Percentiles rank a stretch among this genome's conserved stretches.
These are phyloP conservation scores for Andrena camellia DNA, from an alignment of 2,888 invertebrate species.

Conservation along the genomic window DNA sequence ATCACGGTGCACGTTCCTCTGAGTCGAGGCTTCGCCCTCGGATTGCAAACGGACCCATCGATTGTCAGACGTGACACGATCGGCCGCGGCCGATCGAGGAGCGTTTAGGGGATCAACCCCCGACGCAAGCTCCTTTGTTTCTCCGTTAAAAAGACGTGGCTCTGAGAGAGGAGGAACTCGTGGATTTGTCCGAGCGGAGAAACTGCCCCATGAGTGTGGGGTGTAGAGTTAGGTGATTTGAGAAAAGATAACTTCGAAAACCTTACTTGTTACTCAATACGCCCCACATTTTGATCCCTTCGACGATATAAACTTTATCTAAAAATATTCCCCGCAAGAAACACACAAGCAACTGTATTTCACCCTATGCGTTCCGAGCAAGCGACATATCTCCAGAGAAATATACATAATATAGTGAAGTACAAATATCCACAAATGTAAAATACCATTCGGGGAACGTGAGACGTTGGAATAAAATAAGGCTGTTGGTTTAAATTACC, in stretches of 20 bases:
- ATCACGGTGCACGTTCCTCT: constrained; percentile 57
- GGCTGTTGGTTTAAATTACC: constrained; percentile 51
- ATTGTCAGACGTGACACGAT: constrained; percentile 65
- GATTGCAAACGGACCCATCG: constrained; percentile 59
- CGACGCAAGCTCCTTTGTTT: constrained; percentile 18
- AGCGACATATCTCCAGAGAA: constrained; percentile 10
- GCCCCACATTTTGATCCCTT: constrained; percentile 26
- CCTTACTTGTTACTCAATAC: background rate
- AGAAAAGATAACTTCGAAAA: background rate
- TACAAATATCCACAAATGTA: constrained; percentile 55
- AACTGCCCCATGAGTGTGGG: background rate
- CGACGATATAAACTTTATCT: constrained; percentile 27
- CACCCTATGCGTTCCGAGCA: background rate
- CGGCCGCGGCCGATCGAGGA: constrained; percentile 19
- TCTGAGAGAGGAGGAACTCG: background rate
- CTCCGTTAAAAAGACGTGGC: background rate
- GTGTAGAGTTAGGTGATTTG: background rate
- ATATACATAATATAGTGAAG: constrained; percentile 37
- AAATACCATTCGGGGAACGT: constrained; percentile 39
- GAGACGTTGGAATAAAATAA: constrained; percentile 44
- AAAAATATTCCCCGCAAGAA: constrained; percentile 8
- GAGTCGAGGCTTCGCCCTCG: constrained; percentile 33
- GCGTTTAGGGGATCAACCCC: constrained; percentile 27
- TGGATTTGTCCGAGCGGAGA: background rate
- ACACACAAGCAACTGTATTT: constrained; percentile 22